phyloP scores from a whole-genome alignment of 2,888 invertebrate species.

The Agriopis leucophaearia region DNA sequence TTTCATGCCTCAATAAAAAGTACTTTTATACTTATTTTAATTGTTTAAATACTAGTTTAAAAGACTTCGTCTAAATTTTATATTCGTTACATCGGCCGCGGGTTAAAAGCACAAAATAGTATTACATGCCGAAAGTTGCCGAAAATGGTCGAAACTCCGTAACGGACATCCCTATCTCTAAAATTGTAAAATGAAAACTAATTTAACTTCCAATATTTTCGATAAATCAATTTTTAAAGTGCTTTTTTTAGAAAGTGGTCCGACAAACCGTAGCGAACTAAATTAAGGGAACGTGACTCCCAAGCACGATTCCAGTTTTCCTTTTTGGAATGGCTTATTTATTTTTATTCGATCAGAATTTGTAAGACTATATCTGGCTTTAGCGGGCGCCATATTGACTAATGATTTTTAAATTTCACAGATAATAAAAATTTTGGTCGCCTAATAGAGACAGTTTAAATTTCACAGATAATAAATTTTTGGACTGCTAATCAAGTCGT shows the following conservation, averaged over 20 bases:
- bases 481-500: not conserved
- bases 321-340: constrained; percentile 40
- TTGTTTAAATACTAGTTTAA: not conserved
- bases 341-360: constrained; percentile 53
- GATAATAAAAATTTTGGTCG: no score
- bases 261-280: constrained; percentile 63
- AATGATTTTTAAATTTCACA: constrained; percentile 7
- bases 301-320: constrained; percentile 61
- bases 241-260: constrained; percentile 60
- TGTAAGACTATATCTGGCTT: constrained; percentile 33
- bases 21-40: not conserved
- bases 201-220: constrained; percentile 44
- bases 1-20: no score
- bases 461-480: not conserved
- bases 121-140: no score
- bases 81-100: no score
- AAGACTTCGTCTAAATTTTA: no score
- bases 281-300: constrained; percentile 69
- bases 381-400: constrained; percentile 14
- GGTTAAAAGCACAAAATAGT: not conserved
- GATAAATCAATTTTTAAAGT: constrained; percentile 47
- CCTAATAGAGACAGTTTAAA: no score
- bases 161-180: constrained; percentile 16
- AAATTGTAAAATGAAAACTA: constrained; percentile 32
- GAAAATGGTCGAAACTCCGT: not conserved